Conservation (phyloP, 2,888 invertebrate genomes). For the Apamea anceps region DNA sequence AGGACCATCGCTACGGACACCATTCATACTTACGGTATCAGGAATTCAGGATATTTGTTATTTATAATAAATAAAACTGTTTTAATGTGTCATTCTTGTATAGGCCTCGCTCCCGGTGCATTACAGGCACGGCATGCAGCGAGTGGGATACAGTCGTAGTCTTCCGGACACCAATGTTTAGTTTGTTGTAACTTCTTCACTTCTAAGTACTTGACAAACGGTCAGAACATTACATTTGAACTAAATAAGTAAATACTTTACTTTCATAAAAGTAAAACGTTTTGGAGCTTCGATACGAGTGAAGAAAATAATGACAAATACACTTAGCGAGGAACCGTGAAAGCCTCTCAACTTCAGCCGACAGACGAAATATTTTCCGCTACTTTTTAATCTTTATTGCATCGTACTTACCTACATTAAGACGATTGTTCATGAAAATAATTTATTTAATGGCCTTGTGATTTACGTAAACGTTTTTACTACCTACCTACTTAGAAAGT, state of each 20-base stretch:
- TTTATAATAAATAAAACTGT: background rate
- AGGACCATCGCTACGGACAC: slow-evolving; percentile 16
- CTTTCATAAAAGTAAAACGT: slow-evolving; percentile 12
- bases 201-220: slow-evolving; percentile 7
- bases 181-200: background rate
- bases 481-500: background rate
- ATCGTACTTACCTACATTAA: background rate
- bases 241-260: slow-evolving; percentile 1
- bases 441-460: background rate
- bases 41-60: slow-evolving; percentile 3
- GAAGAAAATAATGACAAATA: slow-evolving; percentile 27
- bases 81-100: background rate
- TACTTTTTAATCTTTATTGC: slow-evolving; percentile 14
- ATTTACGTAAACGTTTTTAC: slow-evolving; percentile 8
- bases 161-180: too few species aligned
- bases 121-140: background rate
- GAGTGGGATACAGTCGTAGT: background rate
- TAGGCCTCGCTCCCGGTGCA: background rate
- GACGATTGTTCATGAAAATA: slow-evolving; percentile 16
- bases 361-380: slow-evolving; percentile 20
- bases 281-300: slow-evolving; percentile 1
- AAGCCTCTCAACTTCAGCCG: slow-evolving; percentile 18
- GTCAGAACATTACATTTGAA: background rate
- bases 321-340: slow-evolving; percentile 12
- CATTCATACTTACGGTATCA: background rate